Evolutionary conservation across 1,140 invertebrate species (phyloP), one percentile per base, ranked within the genome.

Genomic region (Mycetomoellerius zeteki): DNA sequence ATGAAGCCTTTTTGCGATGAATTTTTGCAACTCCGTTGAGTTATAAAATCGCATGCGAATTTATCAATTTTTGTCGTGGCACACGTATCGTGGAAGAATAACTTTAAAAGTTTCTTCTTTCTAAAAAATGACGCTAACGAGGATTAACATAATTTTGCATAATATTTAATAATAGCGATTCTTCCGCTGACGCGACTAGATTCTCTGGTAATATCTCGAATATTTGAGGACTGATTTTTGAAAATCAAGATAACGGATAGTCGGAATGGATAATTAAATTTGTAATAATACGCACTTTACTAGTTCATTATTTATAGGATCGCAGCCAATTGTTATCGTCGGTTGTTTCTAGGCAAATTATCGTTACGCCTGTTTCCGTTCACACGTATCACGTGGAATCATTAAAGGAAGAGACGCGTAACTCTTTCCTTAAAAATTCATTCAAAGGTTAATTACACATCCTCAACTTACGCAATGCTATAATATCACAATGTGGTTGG

Each of bases 311-410:
- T 85, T 85, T 72, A 82, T 71, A 54, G 71, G 69, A 33, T 78
- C 65, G 73, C 24, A 14, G 16, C 7, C 82, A 65, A 85, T 86
- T 19, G 60, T 75, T 77, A 90, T 90, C 71, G 56, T 19, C 33
- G 77, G 86, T 85, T 80, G 65, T 86, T 60, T 8, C 16, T 50
- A 86, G 76, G 78, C 64, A 37, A 30, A 69, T 69, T 80, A 85
- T 91, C 92, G 76, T 89, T 37, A 89, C 89, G 73, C 65, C 65
- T 71, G 65, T 85, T 92, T 92, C 92, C 92, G 91, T 92, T 93
- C 92, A 86, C 92, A 92, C 89, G 85, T 81, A 84, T 86, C 30
- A 82, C 56, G 19, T 64, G 27, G 47, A 52, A 21, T 30, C 8
- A 86, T 81, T 43, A 81, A 19, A 24, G 52, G 77, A 19, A 65